These are phyloP conservation scores for Erythrocebus patas DNA, from an alignment of 2,113 vertebrate species.

Conservation along the genomic window DNA sequence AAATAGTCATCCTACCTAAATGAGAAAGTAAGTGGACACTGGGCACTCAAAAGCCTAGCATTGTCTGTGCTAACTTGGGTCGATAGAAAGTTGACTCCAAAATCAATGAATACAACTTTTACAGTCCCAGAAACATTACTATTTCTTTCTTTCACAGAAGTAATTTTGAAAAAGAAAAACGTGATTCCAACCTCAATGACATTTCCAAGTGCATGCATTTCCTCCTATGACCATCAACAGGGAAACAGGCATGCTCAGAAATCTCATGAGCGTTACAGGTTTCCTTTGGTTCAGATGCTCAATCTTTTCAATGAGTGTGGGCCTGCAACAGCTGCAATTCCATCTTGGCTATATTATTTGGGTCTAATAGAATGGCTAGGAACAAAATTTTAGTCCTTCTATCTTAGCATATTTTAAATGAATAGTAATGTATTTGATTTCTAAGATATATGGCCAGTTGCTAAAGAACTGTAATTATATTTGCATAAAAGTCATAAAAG, in stretches of 20 bases:
- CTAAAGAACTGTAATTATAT: background rate
- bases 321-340: background rate
- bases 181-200: background rate
- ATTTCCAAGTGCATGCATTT: background rate
- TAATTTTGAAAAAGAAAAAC: background rate
- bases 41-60: background rate
- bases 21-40: background rate
- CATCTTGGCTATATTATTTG: background rate
- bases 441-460: background rate
- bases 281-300: background rate
- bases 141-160: background rate
- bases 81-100: background rate
- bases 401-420: constrained; percentile 27
- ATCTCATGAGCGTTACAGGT: background rate
- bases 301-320: background rate
- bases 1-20: background rate
- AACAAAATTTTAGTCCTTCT: background rate
- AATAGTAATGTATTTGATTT: constrained; percentile 37
- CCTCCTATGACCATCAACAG: background rate
- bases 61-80: background rate
- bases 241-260: background rate
- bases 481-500: constrained; percentile 51
- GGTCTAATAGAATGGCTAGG: background rate
- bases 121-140: background rate
- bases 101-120: background rate